Base-by-base conservation (phyloP, 92 coral and sea anemone genomes). In the Porites cylindrica region DNA sequence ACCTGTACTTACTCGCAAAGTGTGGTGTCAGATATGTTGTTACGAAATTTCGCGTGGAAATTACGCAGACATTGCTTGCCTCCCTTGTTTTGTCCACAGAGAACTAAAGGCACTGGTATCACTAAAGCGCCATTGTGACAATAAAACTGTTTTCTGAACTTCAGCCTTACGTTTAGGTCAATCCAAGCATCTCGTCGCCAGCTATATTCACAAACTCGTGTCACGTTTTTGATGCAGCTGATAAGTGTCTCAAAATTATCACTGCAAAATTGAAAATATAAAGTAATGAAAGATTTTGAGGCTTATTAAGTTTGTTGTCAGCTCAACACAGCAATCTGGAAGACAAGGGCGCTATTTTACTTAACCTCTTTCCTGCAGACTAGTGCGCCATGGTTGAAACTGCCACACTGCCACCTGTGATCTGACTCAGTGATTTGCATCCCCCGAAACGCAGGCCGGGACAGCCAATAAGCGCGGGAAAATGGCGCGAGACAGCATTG, bases 141-240 rank as follows among this genome's bases (percentile, higher is more conserved):
- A 20, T 83, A 83, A 74, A 83, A 83, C 81, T 51, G 72, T 29
- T 74, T 83, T 14, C 79, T 66, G 32, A 73, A 72, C 24, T 83
- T 83, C 17, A 21, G n/a, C 17, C 87, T 73, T 17, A 83, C 87
- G 63, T 74, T 74, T 64, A 74, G 21, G 19, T 83, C 81, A 18
- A 83, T 74, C 87, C 87, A 83, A 7, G 67, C 70, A 20, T 83
- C 87, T 7, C 61, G 61, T 50, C 87, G 79, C 87, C 87, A 83
- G 64, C 87, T 83, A 73, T 74, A 71, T 16, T 74, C 87, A 10
- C 87, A 83, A 2, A 72, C 65, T 5, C 87, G 87, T 18, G 87
- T 64, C 23, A 83, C 87, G 29, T 73, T 74, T 53, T 83, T 83
- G 53, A 83, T 51, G 64, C 87, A 83, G 16, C 32, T 62, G 64